These are phyloP conservation scores for Cryptotis parvus DNA, from an alignment of 2,113 vertebrate species.

Conservation along the genomic window DNA sequence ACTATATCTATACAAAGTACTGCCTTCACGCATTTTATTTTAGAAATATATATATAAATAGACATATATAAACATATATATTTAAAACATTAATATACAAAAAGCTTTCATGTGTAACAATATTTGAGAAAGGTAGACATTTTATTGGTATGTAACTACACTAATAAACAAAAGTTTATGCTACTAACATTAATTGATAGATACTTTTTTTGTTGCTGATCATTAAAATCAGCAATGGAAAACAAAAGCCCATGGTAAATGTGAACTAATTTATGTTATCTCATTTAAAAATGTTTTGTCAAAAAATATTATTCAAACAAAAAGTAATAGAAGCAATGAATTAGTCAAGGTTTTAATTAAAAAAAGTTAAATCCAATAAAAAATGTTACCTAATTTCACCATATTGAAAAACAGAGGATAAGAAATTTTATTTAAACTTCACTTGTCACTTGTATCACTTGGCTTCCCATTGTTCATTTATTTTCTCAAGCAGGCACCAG, in stretches of 20 bases:
- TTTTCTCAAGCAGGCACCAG: too few species aligned
- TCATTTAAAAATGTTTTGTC: constrained; percentile 72
- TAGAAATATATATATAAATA: not conserved
- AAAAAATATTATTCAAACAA: constrained; percentile 66
- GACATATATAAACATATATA: too few species aligned
- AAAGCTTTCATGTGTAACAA: not conserved
- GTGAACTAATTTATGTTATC: constrained; percentile 54
- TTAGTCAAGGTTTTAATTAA: constrained; percentile 72
- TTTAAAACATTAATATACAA: not conserved
- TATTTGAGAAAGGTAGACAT: not conserved
- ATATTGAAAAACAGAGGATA: constrained; percentile 56
- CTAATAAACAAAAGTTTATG: constrained; percentile 52
- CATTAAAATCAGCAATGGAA: constrained; percentile 57
- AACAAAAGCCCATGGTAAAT: constrained; percentile 59
- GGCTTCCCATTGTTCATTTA: too few species aligned
- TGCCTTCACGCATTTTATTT: not conserved
- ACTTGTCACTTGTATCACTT: too few species aligned
- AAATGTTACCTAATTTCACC: constrained; percentile 45
- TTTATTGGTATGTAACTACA: not conserved
- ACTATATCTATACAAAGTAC: not conserved
- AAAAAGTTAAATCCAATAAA: constrained; percentile 60
- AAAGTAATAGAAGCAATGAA: constrained; percentile 69
- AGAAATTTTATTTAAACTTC: constrained; percentile 48
- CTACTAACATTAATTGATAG: constrained; percentile 50
- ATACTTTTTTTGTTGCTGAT: not conserved